phyloP scores from a whole-genome alignment of 2,113 vertebrate species.

The Mesoclemmys tuberculata region DNA sequence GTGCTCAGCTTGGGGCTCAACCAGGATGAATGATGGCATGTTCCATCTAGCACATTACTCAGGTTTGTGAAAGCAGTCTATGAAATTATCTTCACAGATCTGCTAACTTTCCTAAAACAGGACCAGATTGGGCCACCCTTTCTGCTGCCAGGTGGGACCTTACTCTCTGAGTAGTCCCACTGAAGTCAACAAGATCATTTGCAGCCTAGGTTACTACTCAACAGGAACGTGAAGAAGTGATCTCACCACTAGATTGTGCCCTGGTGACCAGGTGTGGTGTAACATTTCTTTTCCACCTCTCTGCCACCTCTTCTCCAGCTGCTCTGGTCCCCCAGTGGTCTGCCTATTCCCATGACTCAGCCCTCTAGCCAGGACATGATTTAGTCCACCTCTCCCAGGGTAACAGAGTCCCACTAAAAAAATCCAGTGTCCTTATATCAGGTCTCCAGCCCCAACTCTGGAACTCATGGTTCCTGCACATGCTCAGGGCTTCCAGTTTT shows the following conservation, averaged over 20 bases:
- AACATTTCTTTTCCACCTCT: not conserved
- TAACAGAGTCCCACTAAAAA: not conserved
- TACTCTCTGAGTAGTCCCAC: not conserved
- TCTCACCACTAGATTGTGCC: not conserved
- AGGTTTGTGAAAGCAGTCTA: not conserved
- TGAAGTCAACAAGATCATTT: not conserved
- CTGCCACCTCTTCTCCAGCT: not conserved
- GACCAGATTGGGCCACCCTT: not conserved
- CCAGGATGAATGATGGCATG: not conserved
- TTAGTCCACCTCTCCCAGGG: not conserved
- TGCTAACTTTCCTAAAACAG: not conserved
- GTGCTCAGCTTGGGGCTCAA: not conserved
- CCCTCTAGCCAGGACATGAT: not conserved
- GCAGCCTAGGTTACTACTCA: accelerated
- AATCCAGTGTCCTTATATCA: not conserved
- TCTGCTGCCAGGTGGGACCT: not conserved
- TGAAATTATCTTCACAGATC: not conserved
- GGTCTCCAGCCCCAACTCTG: too few species aligned
- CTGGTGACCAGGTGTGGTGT: not conserved
- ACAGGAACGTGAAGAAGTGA: not conserved
- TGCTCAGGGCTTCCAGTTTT: not conserved
- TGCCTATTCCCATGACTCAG: not conserved
- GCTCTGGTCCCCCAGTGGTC: not conserved
- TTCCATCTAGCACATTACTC: not conserved
- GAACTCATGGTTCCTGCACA: not conserved